Percentiles rank a stretch among this genome's conserved stretches.
Evolutionary conservation across 1,140 invertebrate genomes (phyloP).

Genomic region (Dryas iulia): DNA sequence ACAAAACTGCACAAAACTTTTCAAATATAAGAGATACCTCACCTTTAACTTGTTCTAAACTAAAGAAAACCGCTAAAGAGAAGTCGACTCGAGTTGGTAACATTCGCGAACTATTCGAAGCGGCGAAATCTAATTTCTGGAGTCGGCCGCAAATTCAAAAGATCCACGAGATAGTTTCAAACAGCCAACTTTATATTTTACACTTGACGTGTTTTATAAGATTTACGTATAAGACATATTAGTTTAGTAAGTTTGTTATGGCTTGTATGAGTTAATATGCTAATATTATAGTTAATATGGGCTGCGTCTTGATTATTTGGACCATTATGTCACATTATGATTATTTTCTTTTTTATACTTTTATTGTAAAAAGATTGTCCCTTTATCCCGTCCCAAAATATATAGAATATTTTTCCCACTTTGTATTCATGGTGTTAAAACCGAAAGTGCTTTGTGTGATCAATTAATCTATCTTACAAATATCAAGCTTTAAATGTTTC

Average conservation of each 20-base stretch:
- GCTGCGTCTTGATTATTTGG: background rate
- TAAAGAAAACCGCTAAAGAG: slow-evolving; percentile 11
- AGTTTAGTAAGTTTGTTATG: background rate
- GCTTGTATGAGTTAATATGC: background rate
- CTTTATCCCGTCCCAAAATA: too few species aligned
- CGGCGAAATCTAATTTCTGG: slow-evolving; percentile 33
- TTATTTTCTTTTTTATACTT: too few species aligned
- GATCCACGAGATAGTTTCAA: slow-evolving; percentile 14
- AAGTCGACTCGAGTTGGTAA: slow-evolving; percentile 13
- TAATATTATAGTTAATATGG: background rate
- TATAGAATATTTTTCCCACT: too few species aligned
- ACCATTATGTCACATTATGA: too few species aligned
- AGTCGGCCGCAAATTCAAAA: slow-evolving; percentile 15
- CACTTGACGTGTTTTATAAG: background rate
- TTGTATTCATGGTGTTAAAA: too few species aligned
- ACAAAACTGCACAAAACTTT: background rate
- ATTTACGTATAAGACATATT: background rate
- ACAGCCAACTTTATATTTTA: slow-evolving; percentile 6
- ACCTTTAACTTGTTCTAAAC: slow-evolving; percentile 6
- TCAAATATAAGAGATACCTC: background rate
- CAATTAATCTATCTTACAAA: too few species aligned
- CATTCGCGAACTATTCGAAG: slow-evolving; percentile 21
- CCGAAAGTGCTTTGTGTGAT: too few species aligned
- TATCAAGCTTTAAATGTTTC: too few species aligned
- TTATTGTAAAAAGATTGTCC: too few species aligned